Base-by-base conservation (phyloP, 2,113 vertebrate genomes). In the Bagarius yarrelli region DNA sequence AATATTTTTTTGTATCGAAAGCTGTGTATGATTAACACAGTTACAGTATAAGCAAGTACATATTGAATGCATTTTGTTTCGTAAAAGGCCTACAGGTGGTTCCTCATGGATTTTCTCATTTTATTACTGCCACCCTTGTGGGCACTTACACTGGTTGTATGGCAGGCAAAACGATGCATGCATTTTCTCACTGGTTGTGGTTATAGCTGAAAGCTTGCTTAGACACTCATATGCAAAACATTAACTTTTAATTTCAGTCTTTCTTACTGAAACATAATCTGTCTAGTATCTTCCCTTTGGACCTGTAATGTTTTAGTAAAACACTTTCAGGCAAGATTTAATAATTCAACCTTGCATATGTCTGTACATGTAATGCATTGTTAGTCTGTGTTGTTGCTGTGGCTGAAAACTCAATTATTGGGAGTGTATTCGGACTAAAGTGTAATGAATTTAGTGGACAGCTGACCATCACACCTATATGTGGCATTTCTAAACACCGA, bases 161-260 rank as follows among this genome's bases (percentile, higher is more conserved):
- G 60, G 69, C 23, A 69, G 64, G 64, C 76, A 70, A 50, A 52
- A 36, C 34, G 81, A 32, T 56, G 21, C 9, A 3, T 4, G 69
- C 25, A 47, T 73, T 53, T 70, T 57, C 21, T 55, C 30, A 5
- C 50, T 40, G 63, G 32, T 67, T 14, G 47, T 44, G 57, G 52
- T 64, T 66, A 30, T n/a, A 57, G 47, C 57, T 50, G 16, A 11
- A 12, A 25, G 67, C 67, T 44, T 76, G 59, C 57, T 67, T n/a
- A 74, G 78, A 71, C 75, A 34, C 25, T 78, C 88, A 86, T 74
- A 83, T 86, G 86, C 86, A 80, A 78, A 88, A 88, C 83, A 73
- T 90, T 80, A 89, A 81, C 83, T 76, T 40, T 72, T 52, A 56
- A 83, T 83, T 27, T 18, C 13, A 72, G 64, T 63, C 40, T 50